A percentile compares a stretch with the other conserved stretches of the same genome.
Evolutionary conservation across 2,113 vertebrate species (phyloP).

Genomic region (Scolopax mira): DNA sequence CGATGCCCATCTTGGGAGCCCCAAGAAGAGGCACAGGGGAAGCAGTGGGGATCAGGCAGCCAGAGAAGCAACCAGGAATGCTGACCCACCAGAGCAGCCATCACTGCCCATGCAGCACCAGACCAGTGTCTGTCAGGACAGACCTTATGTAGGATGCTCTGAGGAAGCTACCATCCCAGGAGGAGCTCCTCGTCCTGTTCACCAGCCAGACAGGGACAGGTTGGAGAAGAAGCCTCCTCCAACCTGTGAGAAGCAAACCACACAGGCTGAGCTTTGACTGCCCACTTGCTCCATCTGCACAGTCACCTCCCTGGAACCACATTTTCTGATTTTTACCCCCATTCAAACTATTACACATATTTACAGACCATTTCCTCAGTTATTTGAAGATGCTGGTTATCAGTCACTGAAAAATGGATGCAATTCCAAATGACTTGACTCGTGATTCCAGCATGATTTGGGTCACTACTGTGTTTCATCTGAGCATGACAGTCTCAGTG

Average conservation of each 20-base stretch:
- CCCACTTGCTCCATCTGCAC: background rate
- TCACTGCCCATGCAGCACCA: accelerated
- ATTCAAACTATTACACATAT: accelerated
- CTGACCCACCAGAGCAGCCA: background rate
- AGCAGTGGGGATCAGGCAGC: background rate
- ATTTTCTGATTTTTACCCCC: accelerated
- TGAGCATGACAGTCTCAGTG: accelerated
- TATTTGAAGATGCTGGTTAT: background rate
- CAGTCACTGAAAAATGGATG: background rate
- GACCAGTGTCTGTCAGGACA: background rate
- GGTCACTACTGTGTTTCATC: background rate
- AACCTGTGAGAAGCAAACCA: background rate
- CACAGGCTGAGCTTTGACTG: accelerated
- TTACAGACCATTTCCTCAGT: background rate
- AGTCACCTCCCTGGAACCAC: accelerated
- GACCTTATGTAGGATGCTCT: no score
- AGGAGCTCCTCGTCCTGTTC: background rate
- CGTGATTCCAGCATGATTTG: background rate
- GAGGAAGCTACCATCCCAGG: background rate
- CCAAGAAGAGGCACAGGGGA: accelerated
- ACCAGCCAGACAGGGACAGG: background rate
- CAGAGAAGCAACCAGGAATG: background rate
- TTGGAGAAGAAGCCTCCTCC: background rate
- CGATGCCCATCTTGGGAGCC: background rate
- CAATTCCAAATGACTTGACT: background rate